These are phyloP conservation scores for Stigmatopora nigra DNA, from an alignment of 2,113 vertebrate species.

Conservation along the genomic window DNA sequence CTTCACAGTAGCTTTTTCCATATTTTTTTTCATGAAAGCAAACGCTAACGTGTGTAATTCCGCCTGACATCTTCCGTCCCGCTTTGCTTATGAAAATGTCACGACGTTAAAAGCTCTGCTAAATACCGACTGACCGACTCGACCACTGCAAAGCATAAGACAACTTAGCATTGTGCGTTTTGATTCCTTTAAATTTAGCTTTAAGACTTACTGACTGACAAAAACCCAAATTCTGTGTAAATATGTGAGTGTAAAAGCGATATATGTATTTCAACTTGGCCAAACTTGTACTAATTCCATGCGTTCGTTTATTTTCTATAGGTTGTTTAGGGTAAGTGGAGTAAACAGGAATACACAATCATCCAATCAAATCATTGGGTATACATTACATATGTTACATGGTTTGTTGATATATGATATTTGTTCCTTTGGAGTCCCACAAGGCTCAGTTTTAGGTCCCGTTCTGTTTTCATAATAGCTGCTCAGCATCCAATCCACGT, in stretches of 20 bases:
- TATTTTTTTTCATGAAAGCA: slow-evolving; percentile 51
- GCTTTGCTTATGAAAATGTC: slow-evolving; percentile 59
- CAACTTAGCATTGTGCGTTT: slow-evolving; percentile 32
- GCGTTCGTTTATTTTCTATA: not conserved
- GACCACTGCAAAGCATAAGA: slow-evolving; percentile 25
- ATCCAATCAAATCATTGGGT: not conserved
- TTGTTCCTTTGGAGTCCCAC: not conserved
- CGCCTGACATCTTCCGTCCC: slow-evolving; percentile 59
- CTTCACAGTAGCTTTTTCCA: slow-evolving; percentile 59
- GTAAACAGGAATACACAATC: not conserved
- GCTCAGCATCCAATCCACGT: not conserved
- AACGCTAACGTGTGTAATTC: slow-evolving; percentile 66
- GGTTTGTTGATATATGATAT: not conserved
- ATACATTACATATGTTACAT: not conserved
- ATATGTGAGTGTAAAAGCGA: slow-evolving; percentile 2
- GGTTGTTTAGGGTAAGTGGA: not conserved
- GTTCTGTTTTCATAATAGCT: not conserved
- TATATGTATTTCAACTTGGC: not conserved
- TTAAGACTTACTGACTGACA: slow-evolving; percentile 26
- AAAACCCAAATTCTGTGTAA: slow-evolving; percentile 10
- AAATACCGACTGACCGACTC: slow-evolving; percentile 57
- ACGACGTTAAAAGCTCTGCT: slow-evolving; percentile 51
- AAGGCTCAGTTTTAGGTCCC: not conserved
- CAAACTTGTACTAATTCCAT: not conserved
- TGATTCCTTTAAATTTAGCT: not conserved